Base-by-base conservation (phyloP, 2,113 vertebrate genomes). In the Gymnarchus niloticus region DNA sequence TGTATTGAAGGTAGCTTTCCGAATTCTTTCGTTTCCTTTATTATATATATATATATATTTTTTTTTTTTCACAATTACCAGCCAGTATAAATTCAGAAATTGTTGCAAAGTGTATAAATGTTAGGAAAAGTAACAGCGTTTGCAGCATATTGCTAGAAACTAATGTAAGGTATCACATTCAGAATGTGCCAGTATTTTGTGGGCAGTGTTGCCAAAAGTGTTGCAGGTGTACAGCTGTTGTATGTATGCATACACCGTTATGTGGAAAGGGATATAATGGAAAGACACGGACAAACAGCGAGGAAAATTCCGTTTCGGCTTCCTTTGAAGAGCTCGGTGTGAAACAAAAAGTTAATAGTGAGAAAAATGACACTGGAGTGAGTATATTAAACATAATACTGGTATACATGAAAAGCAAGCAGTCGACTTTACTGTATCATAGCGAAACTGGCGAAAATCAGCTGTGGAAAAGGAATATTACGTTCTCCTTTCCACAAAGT, bases 1-100 rank as follows among this genome's bases (percentile, higher is more conserved):
- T 99, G 97, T 85, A 94, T 98, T 83, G 97, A 99, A 97, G 97
- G 97, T 98, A 95, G 21, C n/a, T 44, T 37, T 33, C 28, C 0
- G 46, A 88, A 54, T 78, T 23, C 21, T 73, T 77, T 84, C n/a
- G 73, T 84, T 54, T 76, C 10, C 10, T 78, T 57, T 19, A 7
- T 33, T 37, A 12, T n/a, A 25, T 49, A 19, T 3, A 61, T 41
- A 49, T 77, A 25, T 78, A 37, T 1, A 17, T 69, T 19, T 76
- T 52, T 61, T 56, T 76, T 52, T 19, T 28, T 37, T 14, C 28
- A 46, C 19, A 65, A 84, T 5, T 56, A 48, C 41, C 44, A 69
- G 23, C 23, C 25, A 54, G 10, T 69, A 54, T 37, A 52, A 8
- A 69, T 25, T 23, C 61, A 51, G 52, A 51, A 28, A 84, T 14